Evolutionary conservation across 2,888 invertebrate species (phyloP), one percentile per base, ranked within the genome.

Genomic region (Dinocampus coccinellae): DNA sequence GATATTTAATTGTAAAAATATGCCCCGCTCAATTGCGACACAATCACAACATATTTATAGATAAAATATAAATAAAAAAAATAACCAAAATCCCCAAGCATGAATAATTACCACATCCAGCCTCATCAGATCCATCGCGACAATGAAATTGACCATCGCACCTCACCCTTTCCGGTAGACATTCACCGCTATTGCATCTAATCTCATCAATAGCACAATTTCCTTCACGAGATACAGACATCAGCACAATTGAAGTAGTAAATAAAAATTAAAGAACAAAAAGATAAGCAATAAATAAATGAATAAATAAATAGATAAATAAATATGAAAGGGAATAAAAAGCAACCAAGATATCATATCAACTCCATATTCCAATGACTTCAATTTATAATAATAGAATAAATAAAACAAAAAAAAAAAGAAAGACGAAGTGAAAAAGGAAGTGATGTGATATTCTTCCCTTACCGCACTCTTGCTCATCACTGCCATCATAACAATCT

Each of bases 401-500:
- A 29, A 7, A 26, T n/a, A n/a, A 1, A n/a, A 42, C 1, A 16
- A 42, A 42, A n/a, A 1, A n/a, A 11, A 42, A 47, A 3, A 16
- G 9, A 47, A 20, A 3, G n/a, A n/a, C n/a, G n/a, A n/a, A n/a
- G n/a, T n/a, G n/a, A n/a, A n/a, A n/a, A n/a, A n/a, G n/a, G n/a
- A 47, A 47, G 16, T 6, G 7, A 11, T 36, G 2, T 13, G 22
- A 39, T n/a, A 34, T 39, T n/a, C 34, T 61, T 74, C 75, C 75
- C 84, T 83, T 89, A 90, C 90, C 88, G 86, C 93, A 93, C 75
- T 89, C 88, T 20, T 85, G 85, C 86, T 93, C 93, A 78, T 93
- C 93, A 4, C 91, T 91, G 68, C 89, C 88, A 82, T 93, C 92
- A 33, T 82, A 75, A 80, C 93, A 93, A 82, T 93, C 92, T 33